These are phyloP conservation scores for Balaeniceps rex DNA, from an alignment of 2,113 vertebrate species.

Conservation along the genomic window DNA sequence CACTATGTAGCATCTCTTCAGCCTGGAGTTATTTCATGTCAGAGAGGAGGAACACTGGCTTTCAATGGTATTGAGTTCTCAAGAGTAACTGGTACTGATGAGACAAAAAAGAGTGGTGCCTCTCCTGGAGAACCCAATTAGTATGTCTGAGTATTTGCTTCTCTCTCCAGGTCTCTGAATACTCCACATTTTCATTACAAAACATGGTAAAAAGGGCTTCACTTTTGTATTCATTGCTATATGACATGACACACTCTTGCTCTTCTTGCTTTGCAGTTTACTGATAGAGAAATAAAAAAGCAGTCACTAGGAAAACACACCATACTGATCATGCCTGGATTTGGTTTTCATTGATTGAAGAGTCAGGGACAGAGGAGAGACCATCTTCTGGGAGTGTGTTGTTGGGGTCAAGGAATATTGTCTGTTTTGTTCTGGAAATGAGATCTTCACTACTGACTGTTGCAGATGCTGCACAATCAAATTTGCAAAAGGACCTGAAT, in stretches of 20 bases:
- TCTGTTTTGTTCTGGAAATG: background rate
- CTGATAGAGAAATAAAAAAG: background rate
- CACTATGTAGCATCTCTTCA: background rate
- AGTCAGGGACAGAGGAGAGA: background rate
- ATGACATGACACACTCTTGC: background rate
- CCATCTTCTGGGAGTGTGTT: background rate
- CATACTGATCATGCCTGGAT: background rate
- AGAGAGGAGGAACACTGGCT: background rate
- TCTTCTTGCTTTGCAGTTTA: background rate
- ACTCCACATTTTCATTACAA: background rate
- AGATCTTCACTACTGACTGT: background rate
- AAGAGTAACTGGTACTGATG: background rate
- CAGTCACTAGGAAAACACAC: background rate
- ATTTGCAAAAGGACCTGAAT: background rate
- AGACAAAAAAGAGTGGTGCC: background rate
- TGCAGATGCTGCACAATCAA: background rate
- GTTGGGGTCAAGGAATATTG: background rate
- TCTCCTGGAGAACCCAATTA: background rate
- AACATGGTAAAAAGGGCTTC: background rate
- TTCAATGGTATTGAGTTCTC: background rate
- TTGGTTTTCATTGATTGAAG: background rate
- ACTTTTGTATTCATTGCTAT: background rate
- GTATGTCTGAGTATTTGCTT: background rate
- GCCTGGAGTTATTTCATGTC: background rate
- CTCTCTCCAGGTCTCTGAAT: background rate